Base-by-base conservation (phyloP, 1,140 invertebrate species). In the Colletes latitarsis region DNA sequence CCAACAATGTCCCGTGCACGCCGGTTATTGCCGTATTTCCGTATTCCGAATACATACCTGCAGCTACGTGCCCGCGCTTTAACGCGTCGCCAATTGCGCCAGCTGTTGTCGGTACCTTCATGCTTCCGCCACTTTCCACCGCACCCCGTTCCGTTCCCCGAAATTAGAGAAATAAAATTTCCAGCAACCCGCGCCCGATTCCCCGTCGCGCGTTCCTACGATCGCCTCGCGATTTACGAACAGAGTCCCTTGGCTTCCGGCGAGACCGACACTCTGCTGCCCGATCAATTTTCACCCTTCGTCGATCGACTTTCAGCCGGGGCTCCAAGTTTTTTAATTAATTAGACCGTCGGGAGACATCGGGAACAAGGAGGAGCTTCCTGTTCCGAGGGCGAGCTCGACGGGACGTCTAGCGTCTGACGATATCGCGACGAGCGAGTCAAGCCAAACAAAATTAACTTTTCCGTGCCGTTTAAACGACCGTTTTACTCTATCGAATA, bases 401-500 rank as follows among this genome's bases (percentile, higher is more conserved):
- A 79, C 77, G 30, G 30, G 2, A 30, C 30, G 30, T 30, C 30
- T 60, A 73, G 63, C 60, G 77, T 63, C 69, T 30, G 41, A 60
- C 19, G 64, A 79, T 79, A 73, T 79, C 70, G 53, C 49, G 41
- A 39, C 43, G 55, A 68, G 52, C 74, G 41, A 60, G 9, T 17
- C 57, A 77, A 79, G 70, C 70, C 77, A 79, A 79, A 79, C 77
- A 79, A 73, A 79, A 79, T 79, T 79, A 79, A 79, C 77, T 73
- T 79, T 79, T 73, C 60, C 30, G 1, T 2, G 30, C 30, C 30
- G 30, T 30, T 30, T 30, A 30, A 30, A 30, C 30, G 30, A 2
- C 30, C 30, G 30, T 30, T 30, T 30, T 30, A 2, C 30, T 30
- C 30, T 30, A 30, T 30, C 30, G 30, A 30, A 30, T 30, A 30